Base-by-base conservation (phyloP, 2,113 vertebrate species). In the Lagopus muta region DNA sequence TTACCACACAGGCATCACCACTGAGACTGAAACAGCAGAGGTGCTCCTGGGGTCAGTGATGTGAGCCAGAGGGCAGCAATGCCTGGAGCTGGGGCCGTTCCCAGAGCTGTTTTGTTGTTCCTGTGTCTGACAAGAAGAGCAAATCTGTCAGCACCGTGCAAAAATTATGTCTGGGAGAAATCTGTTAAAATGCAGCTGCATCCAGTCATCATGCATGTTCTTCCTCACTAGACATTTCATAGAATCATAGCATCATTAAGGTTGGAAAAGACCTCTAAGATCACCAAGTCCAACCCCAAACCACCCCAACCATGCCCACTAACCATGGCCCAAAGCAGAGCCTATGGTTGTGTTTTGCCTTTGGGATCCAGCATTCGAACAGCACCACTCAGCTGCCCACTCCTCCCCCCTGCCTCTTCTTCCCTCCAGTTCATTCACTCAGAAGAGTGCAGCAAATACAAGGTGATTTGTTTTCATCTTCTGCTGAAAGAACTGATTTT, bases 91-190 rank as follows among this genome's bases (percentile, higher is more conserved):
- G 71, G 45, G 45, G 7, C 69, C 88, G 30, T 80, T 52, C 62
- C 34, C 14, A 0, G 0, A 13, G n/a, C 8, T 12, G 3, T 36
- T 36, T 83, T 42, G 34, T 47, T 66, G 17, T 58, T 55, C 54
- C n/a, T 42, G 20, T 54, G 60, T 43, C 50, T 92, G 80, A 93
- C 50, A 70, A 80, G 61, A 48, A 34, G 8, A 79, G 76, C 47
- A 83, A 84, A 71, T 24, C 50, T 87, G 50, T 84, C 81, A 81
- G 77, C 78, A 47, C 43, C 36, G 50, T 85, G 88, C 50, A 81
- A 34, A 74, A 43, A 58, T 13, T 5, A 0, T 50, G 57, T 58
- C 48, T n/a, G 14, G 45, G 48, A 40, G 11, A 58, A 86, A 84
- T 52, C 64, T 86, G 64, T 48, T 74, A 10, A 77, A 88, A 54